A percentile compares a stretch with the other conserved stretches of the same genome.
Evolutionary conservation across 2,797 vertebrate species (phyloP).

Genomic region (Manis javanica): DNA sequence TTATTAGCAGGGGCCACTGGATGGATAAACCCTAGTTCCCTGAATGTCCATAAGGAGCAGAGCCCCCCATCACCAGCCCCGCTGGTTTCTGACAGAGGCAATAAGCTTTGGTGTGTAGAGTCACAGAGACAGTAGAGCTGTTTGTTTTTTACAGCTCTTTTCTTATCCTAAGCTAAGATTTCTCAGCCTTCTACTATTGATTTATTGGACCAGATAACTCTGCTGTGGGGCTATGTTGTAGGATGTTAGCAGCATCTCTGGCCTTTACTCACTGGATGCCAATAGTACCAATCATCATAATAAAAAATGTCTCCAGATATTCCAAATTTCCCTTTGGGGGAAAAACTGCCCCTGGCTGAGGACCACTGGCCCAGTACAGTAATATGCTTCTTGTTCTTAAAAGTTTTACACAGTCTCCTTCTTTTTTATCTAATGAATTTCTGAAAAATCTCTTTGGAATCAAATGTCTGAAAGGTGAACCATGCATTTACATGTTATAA

Average conservation of each 20-base stretch:
- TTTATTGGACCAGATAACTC: background rate
- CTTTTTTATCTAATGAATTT: background rate
- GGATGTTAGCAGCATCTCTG: background rate
- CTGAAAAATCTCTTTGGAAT: conserved; percentile 34
- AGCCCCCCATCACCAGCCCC: background rate
- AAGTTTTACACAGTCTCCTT: background rate
- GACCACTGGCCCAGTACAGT: background rate
- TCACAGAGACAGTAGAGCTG: background rate
- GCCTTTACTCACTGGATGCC: background rate
- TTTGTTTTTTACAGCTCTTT: background rate
- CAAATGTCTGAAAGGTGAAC: conserved; percentile 48
- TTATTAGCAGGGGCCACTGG: background rate
- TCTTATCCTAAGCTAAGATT: background rate
- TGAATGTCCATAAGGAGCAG: background rate
- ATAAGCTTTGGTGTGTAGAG: background rate
- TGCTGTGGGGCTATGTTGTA: background rate
- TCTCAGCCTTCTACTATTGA: background rate
- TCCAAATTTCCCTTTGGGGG: background rate
- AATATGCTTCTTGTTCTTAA: conserved; percentile 18
- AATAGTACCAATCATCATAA: background rate
- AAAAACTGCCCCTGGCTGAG: background rate
- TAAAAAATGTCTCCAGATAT: background rate
- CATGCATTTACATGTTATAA: background rate
- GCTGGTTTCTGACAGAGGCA: background rate
- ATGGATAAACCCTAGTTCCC: background rate